These are phyloP conservation scores for Haliaeetus leucogaster DNA, from an alignment of 2,113 vertebrate genomes.

Conservation along the genomic window DNA sequence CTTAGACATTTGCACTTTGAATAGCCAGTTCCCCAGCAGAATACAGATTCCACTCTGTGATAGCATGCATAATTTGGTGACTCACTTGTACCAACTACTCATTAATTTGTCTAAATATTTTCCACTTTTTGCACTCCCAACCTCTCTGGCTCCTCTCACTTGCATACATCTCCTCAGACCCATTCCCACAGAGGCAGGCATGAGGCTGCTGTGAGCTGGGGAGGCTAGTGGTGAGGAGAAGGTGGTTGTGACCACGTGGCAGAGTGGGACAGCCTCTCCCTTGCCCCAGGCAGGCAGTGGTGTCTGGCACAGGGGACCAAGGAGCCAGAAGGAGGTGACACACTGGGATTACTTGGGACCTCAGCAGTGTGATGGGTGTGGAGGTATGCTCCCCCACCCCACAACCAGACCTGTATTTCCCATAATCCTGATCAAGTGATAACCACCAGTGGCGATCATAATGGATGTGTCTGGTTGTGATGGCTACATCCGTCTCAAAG, in stretches of 20 bases:
- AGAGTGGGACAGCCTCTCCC: neutral
- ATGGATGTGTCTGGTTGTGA: no score
- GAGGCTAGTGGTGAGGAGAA: neutral
- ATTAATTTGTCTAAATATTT: constrained; percentile 20
- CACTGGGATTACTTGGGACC: fast-evolving
- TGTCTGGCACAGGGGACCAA: neutral
- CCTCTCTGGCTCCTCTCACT: neutral
- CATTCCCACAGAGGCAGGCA: neutral
- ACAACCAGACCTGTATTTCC: no score
- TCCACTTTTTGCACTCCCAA: neutral
- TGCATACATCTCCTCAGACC: neutral
- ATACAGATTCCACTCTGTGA: neutral
- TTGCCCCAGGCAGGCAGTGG: neutral
- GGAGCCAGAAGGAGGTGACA: neutral
- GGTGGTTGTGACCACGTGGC: neutral
- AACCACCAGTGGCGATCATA: no score
- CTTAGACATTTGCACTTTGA: neutral
- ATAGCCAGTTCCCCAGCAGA: neutral
- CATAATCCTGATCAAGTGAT: no score
- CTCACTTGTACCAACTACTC: neutral
- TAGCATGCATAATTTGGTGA: neutral
- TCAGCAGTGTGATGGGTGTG: neutral
- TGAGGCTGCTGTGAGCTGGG: neutral
- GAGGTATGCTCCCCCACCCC: no score
- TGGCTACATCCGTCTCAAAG: no score